These are phyloP conservation scores for Erinaceus europaeus DNA, from an alignment of 2,113 vertebrate genomes.

Conservation along the genomic window DNA sequence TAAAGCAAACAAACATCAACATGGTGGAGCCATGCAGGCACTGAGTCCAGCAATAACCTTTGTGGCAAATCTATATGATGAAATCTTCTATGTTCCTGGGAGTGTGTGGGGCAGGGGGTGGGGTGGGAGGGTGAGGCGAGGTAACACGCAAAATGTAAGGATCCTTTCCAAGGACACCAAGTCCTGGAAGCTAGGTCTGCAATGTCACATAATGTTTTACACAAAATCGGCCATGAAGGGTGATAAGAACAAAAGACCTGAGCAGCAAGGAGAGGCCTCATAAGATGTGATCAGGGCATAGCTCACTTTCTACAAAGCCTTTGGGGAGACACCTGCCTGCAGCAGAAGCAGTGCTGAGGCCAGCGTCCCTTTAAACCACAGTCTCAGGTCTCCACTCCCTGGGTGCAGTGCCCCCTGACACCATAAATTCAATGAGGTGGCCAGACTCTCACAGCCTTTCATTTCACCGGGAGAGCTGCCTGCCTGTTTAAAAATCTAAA, in stretches of 20 bases:
- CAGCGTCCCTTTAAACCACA: conserved; percentile 61
- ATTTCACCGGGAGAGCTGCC: neutral
- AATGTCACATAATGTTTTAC: neutral
- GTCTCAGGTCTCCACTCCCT: conserved; percentile 39
- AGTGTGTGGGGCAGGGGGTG: neutral
- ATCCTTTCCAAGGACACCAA: neutral
- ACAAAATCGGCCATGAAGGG: neutral
- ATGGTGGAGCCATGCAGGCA: no score
- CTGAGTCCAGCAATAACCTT: no score
- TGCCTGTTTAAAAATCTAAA: conserved; percentile 46
- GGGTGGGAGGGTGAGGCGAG: neutral
- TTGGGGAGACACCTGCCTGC: conserved; percentile 44
- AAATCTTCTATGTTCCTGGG: no score
- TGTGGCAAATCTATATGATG: no score
- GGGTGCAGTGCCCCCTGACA: conserved; percentile 63
- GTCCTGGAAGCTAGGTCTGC: neutral
- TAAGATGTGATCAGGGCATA: neutral
- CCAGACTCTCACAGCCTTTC: neutral
- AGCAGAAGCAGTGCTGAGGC: no score
- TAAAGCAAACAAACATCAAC: no score
- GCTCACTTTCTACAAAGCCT: conserved; percentile 13
- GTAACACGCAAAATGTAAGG: neutral
- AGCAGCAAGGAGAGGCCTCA: neutral
- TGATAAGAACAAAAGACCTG: neutral
- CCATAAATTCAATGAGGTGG: conserved; percentile 67